Evolutionary conservation across 2,113 vertebrate genomes (phyloP).

Genomic region (Oreotrochilus melanogaster): DNA sequence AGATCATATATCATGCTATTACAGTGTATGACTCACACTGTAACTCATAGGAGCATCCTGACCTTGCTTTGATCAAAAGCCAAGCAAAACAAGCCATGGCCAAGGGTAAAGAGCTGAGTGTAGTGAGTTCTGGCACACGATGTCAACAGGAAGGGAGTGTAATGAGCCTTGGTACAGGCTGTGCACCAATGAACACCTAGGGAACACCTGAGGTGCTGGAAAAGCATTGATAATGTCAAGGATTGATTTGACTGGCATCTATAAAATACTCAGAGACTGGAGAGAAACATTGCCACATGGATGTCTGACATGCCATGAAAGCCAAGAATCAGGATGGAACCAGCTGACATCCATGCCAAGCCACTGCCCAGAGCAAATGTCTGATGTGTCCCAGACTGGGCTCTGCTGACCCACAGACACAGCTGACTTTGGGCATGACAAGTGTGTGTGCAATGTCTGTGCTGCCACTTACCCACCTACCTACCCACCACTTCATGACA

Average conservation of each 20-base stretch:
- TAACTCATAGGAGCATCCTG: not conserved
- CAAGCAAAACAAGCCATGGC: not conserved
- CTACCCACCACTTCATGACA: too few relatives aligned
- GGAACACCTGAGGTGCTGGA: not conserved
- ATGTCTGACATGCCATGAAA: not conserved
- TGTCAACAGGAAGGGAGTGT: not conserved
- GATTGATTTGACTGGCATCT: not conserved
- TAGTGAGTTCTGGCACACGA: not conserved
- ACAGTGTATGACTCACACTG: not conserved
- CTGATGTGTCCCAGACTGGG: too few relatives aligned
- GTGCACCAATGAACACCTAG: not conserved
- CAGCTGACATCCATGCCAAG: not conserved
- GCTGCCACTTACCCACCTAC: too few relatives aligned
- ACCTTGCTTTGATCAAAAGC: not conserved
- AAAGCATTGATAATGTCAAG: not conserved
- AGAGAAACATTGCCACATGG: accelerated
- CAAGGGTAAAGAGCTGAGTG: not conserved
- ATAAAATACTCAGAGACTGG: not conserved
- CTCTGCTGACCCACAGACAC: too few relatives aligned
- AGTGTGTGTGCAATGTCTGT: too few relatives aligned
- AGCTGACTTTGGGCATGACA: too few relatives aligned
- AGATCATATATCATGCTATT: not conserved
- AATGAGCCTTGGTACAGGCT: not conserved
- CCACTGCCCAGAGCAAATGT: not conserved
- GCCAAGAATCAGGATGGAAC: not conserved